Evolutionary conservation across 2,113 vertebrate species (phyloP).

Genomic region (western clawed frog (Xenopus tropicalis)): DNA sequence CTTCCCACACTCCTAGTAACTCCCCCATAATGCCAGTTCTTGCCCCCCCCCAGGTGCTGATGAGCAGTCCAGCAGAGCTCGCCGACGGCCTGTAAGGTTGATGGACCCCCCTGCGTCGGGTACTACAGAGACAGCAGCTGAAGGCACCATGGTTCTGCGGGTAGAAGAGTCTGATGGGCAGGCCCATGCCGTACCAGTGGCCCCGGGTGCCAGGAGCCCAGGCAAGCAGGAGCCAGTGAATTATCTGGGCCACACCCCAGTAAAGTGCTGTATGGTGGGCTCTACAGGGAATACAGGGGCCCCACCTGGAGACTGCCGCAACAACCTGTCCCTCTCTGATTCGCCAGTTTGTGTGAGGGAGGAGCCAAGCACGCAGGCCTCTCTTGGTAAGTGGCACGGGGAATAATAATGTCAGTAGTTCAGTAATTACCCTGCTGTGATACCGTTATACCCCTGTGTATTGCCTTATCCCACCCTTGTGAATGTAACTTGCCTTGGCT

Average conservation of each 20-base stretch:
- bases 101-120: not conserved
- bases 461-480: too few relatives aligned
- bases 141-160: not conserved
- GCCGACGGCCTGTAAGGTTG: not conserved
- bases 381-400: not conserved
- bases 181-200: not conserved
- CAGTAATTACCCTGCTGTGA: too few relatives aligned
- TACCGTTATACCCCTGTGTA: too few relatives aligned
- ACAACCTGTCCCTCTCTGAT: not conserved
- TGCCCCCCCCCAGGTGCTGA: not conserved
- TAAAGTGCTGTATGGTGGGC: not conserved
- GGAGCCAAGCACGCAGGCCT: not conserved
- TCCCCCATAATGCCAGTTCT: too few relatives aligned
- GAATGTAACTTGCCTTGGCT: too few relatives aligned
- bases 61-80: not conserved
- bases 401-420: too few relatives aligned
- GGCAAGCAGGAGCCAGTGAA: not conserved
- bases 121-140: not conserved
- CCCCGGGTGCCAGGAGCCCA: not conserved
- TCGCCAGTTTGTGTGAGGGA: not conserved
- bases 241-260: not conserved
- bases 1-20: too few relatives aligned
- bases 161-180: not conserved
- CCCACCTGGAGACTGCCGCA: not conserved
- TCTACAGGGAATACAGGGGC: not conserved